Evolutionary conservation across 2,888 invertebrate species (phyloP).

Genomic region (Myopa tessellatipennis): DNA sequence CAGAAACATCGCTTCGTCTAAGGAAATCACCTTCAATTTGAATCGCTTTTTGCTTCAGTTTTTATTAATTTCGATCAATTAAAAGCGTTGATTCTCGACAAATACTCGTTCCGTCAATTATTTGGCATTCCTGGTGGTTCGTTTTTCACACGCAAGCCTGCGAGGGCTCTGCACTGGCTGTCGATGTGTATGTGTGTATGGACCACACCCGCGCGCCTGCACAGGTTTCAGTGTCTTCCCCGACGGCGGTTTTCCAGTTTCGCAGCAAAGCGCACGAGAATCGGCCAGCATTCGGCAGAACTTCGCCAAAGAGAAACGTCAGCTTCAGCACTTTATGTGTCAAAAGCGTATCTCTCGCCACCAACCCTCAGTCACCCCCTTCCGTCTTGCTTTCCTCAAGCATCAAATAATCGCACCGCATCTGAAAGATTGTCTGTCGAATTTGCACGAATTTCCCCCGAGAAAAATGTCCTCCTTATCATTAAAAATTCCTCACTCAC

Average conservation of each 20-base stretch:
- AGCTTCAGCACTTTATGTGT: conserved; percentile 25
- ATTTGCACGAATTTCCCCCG: not conserved
- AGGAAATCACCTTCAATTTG: too few relatives aligned
- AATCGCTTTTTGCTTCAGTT: too few relatives aligned
- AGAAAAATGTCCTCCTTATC: not conserved
- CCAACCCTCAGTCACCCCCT: not conserved
- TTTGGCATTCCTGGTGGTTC: conserved; percentile 17
- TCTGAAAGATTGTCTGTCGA: not conserved
- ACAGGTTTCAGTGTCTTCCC: conserved; percentile 61
- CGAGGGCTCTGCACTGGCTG: conserved; percentile 15
- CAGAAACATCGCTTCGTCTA: too few relatives aligned
- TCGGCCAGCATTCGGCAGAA: conserved; percentile 27
- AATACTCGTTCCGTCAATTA: not conserved
- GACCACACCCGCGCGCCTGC: conserved; percentile 68
- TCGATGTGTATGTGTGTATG: conserved; percentile 46
- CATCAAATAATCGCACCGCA: not conserved
- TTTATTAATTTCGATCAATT: too few relatives aligned
- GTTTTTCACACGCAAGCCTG: conserved; percentile 30
- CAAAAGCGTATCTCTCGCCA: not conserved
- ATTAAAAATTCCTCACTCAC: not conserved
- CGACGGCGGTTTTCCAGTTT: conserved; percentile 43
- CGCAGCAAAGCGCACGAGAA: conserved; percentile 20
- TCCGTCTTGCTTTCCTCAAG: not conserved
- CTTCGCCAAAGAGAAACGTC: conserved; percentile 37
- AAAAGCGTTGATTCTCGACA: not conserved